phyloP scores from a whole-genome alignment of 2,113 vertebrate species.

The Prochilodus magdalenae region DNA sequence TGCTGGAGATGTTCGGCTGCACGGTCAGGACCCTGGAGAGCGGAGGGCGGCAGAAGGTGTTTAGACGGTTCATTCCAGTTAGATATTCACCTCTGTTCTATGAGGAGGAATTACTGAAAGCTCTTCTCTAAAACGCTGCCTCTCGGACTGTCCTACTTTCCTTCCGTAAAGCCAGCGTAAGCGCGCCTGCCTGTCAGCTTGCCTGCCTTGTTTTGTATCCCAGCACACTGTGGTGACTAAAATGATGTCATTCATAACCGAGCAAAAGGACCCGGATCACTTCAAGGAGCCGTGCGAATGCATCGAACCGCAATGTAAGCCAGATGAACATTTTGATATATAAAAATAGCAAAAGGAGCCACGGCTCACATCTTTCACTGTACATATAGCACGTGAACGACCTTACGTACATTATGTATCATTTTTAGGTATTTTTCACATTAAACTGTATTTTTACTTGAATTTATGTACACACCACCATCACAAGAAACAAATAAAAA shows the following conservation, averaged over 20 bases:
- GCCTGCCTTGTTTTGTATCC: slow-evolving; percentile 64
- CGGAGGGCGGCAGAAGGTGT: slow-evolving; percentile 80
- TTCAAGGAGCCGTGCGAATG: slow-evolving; percentile 65
- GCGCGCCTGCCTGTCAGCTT: no score
- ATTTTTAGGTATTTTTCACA: no score
- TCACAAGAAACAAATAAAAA: no score
- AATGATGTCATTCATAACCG: slow-evolving; percentile 79
- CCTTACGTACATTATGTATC: no score
- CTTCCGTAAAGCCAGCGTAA: slow-evolving; percentile 40
- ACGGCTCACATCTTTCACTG: no score
- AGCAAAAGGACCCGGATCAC: slow-evolving; percentile 74
- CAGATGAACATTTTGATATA: background rate
- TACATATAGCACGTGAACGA: no score
- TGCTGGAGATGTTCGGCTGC: slow-evolving; percentile 76
- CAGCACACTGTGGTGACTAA: slow-evolving; percentile 76
- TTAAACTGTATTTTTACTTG: no score
- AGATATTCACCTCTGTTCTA: slow-evolving; percentile 52
- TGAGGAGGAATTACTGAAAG: slow-evolving; percentile 32
- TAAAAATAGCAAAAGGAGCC: no score
- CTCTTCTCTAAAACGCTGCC: slow-evolving; percentile 36
- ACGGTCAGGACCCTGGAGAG: slow-evolving; percentile 77
- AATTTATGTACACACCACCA: no score
- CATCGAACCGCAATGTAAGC: background rate
- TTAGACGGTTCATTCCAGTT: slow-evolving; percentile 74
- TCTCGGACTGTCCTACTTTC: slow-evolving; percentile 54